Evolutionary conservation across 2,797 vertebrate genomes (phyloP), one percentile per base, ranked within the genome.

Genomic region (Muscicapa striata): DNA sequence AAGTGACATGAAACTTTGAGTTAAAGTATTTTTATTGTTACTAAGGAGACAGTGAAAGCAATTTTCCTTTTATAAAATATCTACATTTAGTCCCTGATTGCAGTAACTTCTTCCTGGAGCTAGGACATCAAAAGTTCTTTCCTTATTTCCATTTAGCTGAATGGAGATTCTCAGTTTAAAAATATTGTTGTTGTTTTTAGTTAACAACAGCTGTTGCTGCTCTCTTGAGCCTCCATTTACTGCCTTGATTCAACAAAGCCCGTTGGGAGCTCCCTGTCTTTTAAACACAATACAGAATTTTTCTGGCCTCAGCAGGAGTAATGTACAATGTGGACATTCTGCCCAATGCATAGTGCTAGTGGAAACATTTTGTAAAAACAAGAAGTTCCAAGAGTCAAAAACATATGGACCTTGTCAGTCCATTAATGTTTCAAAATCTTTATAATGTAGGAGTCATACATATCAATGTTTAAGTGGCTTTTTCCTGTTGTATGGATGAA

Each of bases 311-410:
- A 17, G 30, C 61, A 17, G 45, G 29, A 80, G 32, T 19, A 43
- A 16, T 0, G 1, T 30, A 21, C 26, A 29, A 3, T 1, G 6
- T n/a, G 19, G 27, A 29, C 2, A 7, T 40, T 75, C 16, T 69
- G 29, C 12, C 10, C 36, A 16, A 9, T 7, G 17, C 21, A 5
- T 15, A 78, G 21, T 4, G 4, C 9, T 40, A 29, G 5, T 20
- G 40, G 36, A 66, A 93, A 58, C 0, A 17, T 14, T 88, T 67
- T 49, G 10, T 63, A 61, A 55, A 49, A 63, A 72, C 2, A 34
- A n/a, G 2, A 13, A 7, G 2, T 55, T 29, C 48, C 20, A 87
- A 38, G 16, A 70, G 21, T 45, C 36, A 57, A 72, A 91, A 63
- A 3, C 10, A 12, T 13, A 11, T 46, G 45, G 45, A 45, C 8